Evolutionary conservation across 1,140 invertebrate genomes (phyloP).

Genomic region (Panagrolaimus sp.): DNA sequence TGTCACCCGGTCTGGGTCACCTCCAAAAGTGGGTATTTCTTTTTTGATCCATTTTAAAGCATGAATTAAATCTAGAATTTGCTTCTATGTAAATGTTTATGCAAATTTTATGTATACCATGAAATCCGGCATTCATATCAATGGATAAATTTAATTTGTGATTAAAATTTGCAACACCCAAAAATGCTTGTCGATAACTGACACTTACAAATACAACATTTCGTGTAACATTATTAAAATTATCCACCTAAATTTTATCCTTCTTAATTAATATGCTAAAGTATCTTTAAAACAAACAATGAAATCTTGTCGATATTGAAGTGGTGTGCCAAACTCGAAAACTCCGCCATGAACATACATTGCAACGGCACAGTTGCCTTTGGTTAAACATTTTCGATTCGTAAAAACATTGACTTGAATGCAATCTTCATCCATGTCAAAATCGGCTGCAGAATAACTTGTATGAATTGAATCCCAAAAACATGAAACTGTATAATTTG

Average conservation of each 20-base stretch:
- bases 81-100: not conserved
- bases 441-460: not conserved
- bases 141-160: conserved; percentile 14
- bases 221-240: conserved; percentile 10
- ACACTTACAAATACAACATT: conserved; percentile 14
- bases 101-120: not conserved
- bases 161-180: conserved; percentile 11
- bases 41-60: conserved; percentile 17
- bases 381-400: not conserved
- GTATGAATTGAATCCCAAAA: not conserved
- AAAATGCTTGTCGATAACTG: conserved; percentile 3
- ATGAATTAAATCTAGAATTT: not conserved
- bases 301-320: not conserved
- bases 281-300: not conserved
- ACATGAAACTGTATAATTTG: conserved; percentile 2
- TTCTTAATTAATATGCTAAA: not conserved
- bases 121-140: conserved; percentile 15
- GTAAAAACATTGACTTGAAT: conserved; percentile 13
- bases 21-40: conserved; percentile 12
- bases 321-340: not conserved
- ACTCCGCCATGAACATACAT: conserved; percentile 10
- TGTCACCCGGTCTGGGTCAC: not conserved
- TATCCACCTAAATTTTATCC: not conserved
- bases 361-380: not conserved
- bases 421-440: conserved; percentile 13